These are phyloP conservation scores for Athalia circularis DNA, from an alignment of 2,888 invertebrate species.

Conservation along the genomic window DNA sequence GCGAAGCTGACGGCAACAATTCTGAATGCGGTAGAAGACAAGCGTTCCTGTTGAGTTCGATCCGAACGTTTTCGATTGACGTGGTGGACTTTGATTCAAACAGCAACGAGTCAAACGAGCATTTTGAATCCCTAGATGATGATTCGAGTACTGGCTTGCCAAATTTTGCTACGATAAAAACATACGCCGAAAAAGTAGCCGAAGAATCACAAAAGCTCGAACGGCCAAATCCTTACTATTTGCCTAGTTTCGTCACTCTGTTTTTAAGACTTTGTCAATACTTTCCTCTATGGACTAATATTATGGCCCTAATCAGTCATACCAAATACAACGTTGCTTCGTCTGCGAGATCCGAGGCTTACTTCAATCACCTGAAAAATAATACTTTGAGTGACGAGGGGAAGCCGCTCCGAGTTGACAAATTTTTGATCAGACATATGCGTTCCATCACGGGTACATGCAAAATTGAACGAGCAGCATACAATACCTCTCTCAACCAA, in stretches of 20 bases:
- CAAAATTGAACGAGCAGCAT: too few species aligned
- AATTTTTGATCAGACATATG: too few species aligned
- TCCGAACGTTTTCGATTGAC: conserved; percentile 35
- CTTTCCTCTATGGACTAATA: conserved; percentile 27
- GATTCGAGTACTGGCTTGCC: too few species aligned
- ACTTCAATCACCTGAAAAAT: conserved; percentile 12
- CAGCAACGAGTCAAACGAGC: conserved; percentile 8
- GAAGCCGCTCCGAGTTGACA: conserved; percentile 17
- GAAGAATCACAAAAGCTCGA: conserved; percentile 3
- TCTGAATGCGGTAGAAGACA: conserved; percentile 23
- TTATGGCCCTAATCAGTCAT: conserved; percentile 7
- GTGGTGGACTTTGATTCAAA: conserved; percentile 7
- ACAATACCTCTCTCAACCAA: too few species aligned
- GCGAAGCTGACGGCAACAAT: conserved; percentile 16
- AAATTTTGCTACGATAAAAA: neutral
- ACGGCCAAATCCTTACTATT: conserved; percentile 24
- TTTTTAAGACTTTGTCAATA: conserved; percentile 10
- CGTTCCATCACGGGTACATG: too few species aligned
- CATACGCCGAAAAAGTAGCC: conserved; percentile 10
- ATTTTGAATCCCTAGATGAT: too few species aligned
- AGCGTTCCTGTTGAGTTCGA: conserved; percentile 16
- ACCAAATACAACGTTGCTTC: conserved; percentile 20
- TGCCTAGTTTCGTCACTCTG: neutral
- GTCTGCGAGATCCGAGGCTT: conserved; percentile 25
- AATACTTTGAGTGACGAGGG: conserved; percentile 6